Evolutionary conservation across 1,140 invertebrate species (phyloP).

Genomic region (Delia radicum): DNA sequence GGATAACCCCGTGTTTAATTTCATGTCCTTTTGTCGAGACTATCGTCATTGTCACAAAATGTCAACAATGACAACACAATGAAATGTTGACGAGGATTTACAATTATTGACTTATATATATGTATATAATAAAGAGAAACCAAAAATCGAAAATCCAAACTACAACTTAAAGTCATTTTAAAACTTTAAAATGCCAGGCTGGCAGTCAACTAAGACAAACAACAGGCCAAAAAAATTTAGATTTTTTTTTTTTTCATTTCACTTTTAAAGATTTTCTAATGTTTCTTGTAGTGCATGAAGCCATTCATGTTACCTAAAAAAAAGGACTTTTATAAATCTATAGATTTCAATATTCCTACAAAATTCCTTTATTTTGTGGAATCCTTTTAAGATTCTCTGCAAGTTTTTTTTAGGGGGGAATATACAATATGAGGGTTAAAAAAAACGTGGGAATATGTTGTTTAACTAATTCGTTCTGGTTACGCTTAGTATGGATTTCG

Average conservation of each 20-base stretch:
- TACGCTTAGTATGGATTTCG: neutral
- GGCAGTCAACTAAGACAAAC: neutral
- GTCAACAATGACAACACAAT: conserved; percentile 12
- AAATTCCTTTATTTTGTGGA: neutral
- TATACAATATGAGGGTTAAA: neutral
- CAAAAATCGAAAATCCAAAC: neutral
- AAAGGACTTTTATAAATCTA: neutral
- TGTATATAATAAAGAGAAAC: neutral
- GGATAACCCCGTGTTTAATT: neutral
- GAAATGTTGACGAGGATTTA: conserved; percentile 1
- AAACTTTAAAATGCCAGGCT: neutral
- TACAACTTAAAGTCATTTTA: neutral
- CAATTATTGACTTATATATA: conserved; percentile 13
- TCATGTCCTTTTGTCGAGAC: neutral
- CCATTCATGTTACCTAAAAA: neutral
- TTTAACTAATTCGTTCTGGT: neutral
- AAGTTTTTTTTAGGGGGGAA: neutral
- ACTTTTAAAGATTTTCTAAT: neutral
- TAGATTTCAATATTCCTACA: neutral
- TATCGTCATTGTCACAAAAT: neutral
- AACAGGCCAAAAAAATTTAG: neutral
- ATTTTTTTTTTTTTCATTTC: too few species aligned
- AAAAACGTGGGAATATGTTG: neutral
- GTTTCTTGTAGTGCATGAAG: neutral
- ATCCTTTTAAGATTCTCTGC: neutral